phyloP scores from a whole-genome alignment of 2,888 invertebrate genomes.

The Sisyra terminalis region DNA sequence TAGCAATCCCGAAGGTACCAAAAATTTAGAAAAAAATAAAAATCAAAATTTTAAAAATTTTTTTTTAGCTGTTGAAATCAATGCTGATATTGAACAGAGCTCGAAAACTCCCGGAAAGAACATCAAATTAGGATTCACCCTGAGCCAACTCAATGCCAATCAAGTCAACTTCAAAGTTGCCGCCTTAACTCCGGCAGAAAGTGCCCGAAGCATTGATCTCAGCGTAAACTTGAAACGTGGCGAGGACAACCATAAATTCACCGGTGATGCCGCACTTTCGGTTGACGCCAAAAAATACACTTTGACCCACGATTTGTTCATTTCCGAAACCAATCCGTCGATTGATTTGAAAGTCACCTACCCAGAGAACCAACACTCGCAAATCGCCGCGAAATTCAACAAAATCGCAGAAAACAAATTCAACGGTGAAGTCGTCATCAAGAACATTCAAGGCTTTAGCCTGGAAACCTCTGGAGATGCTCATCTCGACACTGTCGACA shows the following conservation, averaged over 20 bases:
- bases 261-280: constrained; percentile 28
- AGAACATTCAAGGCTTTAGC: constrained; percentile 33
- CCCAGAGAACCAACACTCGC: constrained; percentile 29
- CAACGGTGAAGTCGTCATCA: constrained; percentile 35
- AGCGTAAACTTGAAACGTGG: constrained; percentile 27
- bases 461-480: constrained; percentile 36
- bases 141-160: constrained; percentile 21
- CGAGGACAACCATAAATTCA: constrained; percentile 17
- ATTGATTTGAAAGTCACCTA: constrained; percentile 36
- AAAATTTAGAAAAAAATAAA: no score
- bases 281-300: constrained; percentile 42
- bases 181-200: constrained; percentile 29
- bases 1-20: not conserved
- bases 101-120: constrained; percentile 21
- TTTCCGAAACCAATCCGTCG: constrained; percentile 35
- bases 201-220: constrained; percentile 32
- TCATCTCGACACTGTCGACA: constrained; percentile 40
- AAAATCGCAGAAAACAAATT: constrained; percentile 38
- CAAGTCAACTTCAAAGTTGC: constrained; percentile 28
- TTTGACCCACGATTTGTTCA: constrained; percentile 32
- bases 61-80: constrained; percentile 4
- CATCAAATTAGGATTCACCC: constrained; percentile 23
- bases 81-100: constrained; percentile 16
- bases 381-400: constrained; percentile 26
- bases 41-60: not conserved